These are phyloP conservation scores for Xylota sylvarum DNA, from an alignment of 2,888 invertebrate species.

Conservation along the genomic window DNA sequence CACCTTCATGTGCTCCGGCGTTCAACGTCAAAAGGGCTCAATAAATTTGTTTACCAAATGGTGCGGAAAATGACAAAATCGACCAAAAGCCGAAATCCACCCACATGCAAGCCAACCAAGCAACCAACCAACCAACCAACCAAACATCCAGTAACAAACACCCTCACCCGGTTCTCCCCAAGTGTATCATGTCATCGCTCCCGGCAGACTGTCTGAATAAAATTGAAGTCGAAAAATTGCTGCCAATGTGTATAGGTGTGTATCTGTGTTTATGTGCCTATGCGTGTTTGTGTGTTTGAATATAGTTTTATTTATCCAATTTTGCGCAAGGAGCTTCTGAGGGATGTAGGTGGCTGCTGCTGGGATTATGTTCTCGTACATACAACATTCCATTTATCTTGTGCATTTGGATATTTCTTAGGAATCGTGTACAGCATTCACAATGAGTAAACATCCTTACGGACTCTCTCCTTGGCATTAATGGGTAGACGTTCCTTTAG, in stretches of 20 bases:
- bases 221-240: constrained; percentile 50
- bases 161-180: background rate
- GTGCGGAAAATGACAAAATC: constrained; percentile 72
- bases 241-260: constrained; percentile 10
- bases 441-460: constrained; percentile 58
- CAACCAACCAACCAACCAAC: background rate
- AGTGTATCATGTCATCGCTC: constrained; percentile 56
- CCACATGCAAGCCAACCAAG: constrained; percentile 24
- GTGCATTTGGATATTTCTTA: constrained; percentile 66
- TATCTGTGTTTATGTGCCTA: background rate
- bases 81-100: constrained; percentile 45
- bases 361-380: constrained; percentile 47
- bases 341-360: constrained; percentile 21
- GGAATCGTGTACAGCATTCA: constrained; percentile 63
- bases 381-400: constrained; percentile 62
- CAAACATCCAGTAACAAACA: background rate
- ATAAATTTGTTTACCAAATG: constrained; percentile 71
- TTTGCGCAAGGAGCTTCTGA: constrained; percentile 20
- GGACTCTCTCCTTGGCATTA: constrained; percentile 33
- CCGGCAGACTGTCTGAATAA: constrained; percentile 53
- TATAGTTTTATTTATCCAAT: constrained; percentile 64
- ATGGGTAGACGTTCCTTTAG: constrained; percentile 21
- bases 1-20: constrained; percentile 10
- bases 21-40: constrained; percentile 42
- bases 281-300: constrained; percentile 23